phyloP scores from a whole-genome alignment of 2,797 vertebrate species.

The Peromyscus melanophrys region DNA sequence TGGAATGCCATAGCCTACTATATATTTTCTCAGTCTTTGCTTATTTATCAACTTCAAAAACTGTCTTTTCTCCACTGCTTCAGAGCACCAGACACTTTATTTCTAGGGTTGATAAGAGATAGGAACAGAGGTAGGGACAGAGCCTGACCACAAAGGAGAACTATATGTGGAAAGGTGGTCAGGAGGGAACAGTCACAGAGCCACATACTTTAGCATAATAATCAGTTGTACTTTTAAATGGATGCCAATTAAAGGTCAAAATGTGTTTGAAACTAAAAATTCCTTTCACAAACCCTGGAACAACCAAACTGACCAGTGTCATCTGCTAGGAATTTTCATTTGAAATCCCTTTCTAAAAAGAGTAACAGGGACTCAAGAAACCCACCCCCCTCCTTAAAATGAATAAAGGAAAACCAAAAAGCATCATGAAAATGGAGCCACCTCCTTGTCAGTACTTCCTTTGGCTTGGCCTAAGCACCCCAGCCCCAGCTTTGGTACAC shows the following conservation, averaged over 20 bases:
- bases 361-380: neutral
- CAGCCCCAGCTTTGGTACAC: neutral
- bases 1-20: neutral
- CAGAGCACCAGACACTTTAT: neutral
- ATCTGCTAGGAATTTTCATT: conserved; percentile 16
- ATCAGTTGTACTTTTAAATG: neutral
- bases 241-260: conserved; percentile 25
- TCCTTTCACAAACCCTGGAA: neutral
- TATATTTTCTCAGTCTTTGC: conserved; percentile 35
- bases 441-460: neutral
- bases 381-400: neutral
- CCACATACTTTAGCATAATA: neutral
- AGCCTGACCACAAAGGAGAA: neutral
- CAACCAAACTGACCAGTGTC: neutral
- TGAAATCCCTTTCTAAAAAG: conserved; percentile 58
- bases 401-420: neutral
- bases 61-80: neutral
- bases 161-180: accelerated
- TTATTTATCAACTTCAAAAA: conserved; percentile 13
- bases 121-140: neutral
- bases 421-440: neutral
- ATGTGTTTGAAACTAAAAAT: conserved; percentile 9
- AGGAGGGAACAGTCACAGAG: neutral
- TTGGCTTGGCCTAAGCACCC: neutral
- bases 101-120: neutral